These are phyloP conservation scores for Epizoanthus ramosus DNA, from an alignment of 92 coral and sea anemone species.

Conservation along the genomic window DNA sequence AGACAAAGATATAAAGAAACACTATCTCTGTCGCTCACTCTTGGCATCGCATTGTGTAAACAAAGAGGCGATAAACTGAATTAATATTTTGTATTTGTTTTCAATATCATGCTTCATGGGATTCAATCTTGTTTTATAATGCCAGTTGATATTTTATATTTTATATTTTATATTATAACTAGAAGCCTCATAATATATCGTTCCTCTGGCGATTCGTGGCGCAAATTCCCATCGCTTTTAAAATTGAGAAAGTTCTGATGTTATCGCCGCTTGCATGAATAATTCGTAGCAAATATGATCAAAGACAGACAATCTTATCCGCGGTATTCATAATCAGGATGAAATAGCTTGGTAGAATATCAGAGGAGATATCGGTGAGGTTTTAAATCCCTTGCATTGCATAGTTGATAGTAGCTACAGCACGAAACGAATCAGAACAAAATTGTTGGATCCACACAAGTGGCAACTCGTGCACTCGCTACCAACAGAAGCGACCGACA, in stretches of 20 bases:
- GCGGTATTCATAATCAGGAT: not conserved
- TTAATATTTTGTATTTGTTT: not conserved
- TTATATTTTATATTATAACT: not conserved
- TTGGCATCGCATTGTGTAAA: not conserved
- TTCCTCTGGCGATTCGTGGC: no score
- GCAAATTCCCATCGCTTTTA: not conserved
- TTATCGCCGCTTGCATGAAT: not conserved
- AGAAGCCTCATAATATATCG: not conserved
- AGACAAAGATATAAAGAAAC: no score
- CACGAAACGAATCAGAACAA: not conserved
- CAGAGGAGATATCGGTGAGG: not conserved
- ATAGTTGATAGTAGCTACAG: no score
- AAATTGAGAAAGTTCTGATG: not conserved
- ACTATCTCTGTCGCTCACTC: no score
- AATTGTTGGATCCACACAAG: not conserved
- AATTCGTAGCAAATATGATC: not conserved
- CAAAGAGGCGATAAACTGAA: slow-evolving; percentile 2
- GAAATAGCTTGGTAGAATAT: not conserved
- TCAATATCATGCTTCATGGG: not conserved
- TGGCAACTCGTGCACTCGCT: not conserved
- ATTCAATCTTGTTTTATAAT: not conserved
- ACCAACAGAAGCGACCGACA: not conserved
- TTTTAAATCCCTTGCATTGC: not conserved
- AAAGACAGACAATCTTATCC: not conserved
- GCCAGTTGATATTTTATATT: not conserved